phyloP scores from a whole-genome alignment of 2,113 vertebrate species.

The Vombatus ursinus region DNA sequence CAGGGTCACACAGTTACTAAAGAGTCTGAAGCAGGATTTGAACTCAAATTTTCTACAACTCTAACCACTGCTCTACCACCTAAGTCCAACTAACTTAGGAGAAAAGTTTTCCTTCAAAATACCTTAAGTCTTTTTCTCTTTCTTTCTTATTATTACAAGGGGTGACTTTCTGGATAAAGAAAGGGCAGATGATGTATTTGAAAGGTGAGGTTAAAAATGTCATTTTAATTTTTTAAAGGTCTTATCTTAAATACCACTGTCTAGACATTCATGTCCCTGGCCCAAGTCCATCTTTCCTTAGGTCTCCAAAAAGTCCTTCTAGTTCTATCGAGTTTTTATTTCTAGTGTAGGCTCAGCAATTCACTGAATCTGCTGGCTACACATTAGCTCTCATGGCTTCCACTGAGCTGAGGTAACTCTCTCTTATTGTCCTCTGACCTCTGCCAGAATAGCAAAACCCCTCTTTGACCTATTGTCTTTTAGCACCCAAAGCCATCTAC shows the following conservation, averaged over 20 bases:
- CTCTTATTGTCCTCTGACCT: not conserved
- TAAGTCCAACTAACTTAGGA: not conserved
- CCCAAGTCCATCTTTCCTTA: not conserved
- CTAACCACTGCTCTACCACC: not conserved
- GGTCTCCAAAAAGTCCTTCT: not conserved
- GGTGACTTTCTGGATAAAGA: not conserved
- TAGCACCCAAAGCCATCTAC: not conserved
- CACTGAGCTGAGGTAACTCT: not conserved
- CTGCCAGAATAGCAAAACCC: not conserved
- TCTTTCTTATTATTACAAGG: not conserved
- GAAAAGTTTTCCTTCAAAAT: not conserved
- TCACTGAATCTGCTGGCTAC: not conserved
- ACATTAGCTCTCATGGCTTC: not conserved
- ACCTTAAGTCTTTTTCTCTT: not conserved
- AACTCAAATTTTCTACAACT: not conserved
- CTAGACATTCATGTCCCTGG: not conserved
- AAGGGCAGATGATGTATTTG: not conserved
- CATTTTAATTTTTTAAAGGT: not conserved
- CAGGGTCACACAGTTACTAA: not conserved
- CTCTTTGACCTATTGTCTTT: not conserved
- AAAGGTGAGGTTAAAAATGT: not conserved
- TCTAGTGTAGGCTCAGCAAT: not conserved
- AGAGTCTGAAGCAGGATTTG: not conserved
- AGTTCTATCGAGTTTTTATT: not conserved
- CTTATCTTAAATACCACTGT: not conserved